Conservation (phyloP, 2,888 invertebrate genomes). For the Aphidius colemani region DNA sequence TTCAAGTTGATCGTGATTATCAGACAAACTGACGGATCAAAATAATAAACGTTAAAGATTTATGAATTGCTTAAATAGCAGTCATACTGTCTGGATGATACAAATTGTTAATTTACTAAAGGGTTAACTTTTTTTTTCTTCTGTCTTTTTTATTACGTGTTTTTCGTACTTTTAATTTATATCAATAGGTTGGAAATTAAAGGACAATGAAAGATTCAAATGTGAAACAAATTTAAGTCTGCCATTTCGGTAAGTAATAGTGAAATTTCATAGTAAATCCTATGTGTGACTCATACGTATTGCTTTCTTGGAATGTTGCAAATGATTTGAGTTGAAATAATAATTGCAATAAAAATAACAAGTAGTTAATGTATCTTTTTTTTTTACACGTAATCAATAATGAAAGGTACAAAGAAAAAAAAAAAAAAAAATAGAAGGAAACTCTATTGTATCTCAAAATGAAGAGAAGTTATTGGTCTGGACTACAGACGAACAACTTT, state of each 20-base stretch:
- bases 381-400: too few relatives aligned
- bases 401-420: too few relatives aligned
- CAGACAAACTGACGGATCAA: constrained; percentile 33
- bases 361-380: too few relatives aligned
- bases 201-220: constrained; percentile 18
- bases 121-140: background rate
- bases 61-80: background rate
- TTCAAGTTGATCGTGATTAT: constrained; percentile 33
- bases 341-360: too few relatives aligned
- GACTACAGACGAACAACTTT: constrained; percentile 37
- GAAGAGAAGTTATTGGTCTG: constrained; percentile 6
- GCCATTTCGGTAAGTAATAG: too few relatives aligned
- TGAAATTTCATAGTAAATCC: too few relatives aligned
- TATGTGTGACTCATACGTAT: too few relatives aligned
- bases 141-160: background rate
- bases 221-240: constrained; percentile 12
- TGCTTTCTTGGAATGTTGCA: too few relatives aligned
- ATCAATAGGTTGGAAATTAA: constrained; percentile 14
- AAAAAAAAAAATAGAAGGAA: background rate
- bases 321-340: background rate
- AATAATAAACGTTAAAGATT: constrained; percentile 20
- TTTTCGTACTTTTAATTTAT: background rate
- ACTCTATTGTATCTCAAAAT: constrained; percentile 10
- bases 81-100: background rate
- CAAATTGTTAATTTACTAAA: background rate